These are phyloP conservation scores for Merluccius polli DNA, from an alignment of 2,797 vertebrate species.

Conservation along the genomic window DNA sequence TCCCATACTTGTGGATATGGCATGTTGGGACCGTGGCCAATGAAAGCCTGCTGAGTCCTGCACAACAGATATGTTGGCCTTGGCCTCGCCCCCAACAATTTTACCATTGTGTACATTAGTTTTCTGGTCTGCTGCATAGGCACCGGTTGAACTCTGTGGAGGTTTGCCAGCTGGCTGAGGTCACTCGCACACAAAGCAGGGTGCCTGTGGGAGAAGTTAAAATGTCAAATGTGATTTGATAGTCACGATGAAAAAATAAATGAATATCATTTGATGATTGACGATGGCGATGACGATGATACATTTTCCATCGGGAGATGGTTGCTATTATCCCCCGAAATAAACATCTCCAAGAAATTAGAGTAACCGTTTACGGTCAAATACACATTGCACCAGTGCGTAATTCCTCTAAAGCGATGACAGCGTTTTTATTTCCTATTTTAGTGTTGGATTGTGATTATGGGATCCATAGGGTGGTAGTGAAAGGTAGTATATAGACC, in stretches of 20 bases:
- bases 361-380: background rate
- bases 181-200: constrained; percentile 15
- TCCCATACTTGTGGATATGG: constrained; percentile 46
- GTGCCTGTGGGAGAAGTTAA: background rate
- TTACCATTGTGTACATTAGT: constrained; percentile 18
- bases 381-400: background rate
- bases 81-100: constrained; percentile 41
- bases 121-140: constrained; percentile 34
- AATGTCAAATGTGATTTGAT: background rate
- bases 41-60: constrained; percentile 26
- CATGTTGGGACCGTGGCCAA: constrained; percentile 37
- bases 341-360: background rate
- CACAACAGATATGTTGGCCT: constrained; percentile 31
- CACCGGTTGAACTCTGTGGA: constrained; percentile 12
- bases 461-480: background rate
- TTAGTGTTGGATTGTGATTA: background rate
- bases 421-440: background rate
- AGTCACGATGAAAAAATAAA: background rate
- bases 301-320: background rate
- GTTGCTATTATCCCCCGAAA: background rate
- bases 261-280: background rate
- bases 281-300: background rate
- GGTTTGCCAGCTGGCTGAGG: constrained; percentile 14
- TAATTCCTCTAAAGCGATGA: background rate
- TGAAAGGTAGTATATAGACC: too few species aligned